phyloP scores from a whole-genome alignment of 92 coral and sea anemone genomes.

The Palythoa grandiflora region DNA sequence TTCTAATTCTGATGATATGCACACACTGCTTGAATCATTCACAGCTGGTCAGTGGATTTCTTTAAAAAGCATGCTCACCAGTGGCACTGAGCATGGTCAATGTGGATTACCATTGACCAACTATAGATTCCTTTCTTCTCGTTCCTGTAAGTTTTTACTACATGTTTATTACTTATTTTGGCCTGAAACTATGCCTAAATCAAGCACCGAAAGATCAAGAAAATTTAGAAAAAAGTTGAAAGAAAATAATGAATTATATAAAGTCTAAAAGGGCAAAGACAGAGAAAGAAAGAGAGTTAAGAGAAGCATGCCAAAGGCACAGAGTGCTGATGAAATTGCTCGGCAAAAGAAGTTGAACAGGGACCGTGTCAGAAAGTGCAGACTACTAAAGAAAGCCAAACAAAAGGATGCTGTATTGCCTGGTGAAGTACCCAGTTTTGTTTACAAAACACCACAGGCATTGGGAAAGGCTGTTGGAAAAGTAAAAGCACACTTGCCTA shows the following conservation, averaged over 20 bases:
- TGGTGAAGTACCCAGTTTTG: conserved; percentile 4
- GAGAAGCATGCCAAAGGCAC: conserved; percentile 60
- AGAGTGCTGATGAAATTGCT: conserved; percentile 48
- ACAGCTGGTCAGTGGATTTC: conserved; percentile 45
- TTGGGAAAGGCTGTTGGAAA: conserved; percentile 67
- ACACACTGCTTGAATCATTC: conserved; percentile 11
- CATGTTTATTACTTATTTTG: conserved; percentile 7
- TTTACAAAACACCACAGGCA: conserved; percentile 66
- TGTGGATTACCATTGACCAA: conserved; percentile 61
- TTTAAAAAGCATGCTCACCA: conserved; percentile 61
- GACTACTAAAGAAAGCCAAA: conserved; percentile 44
- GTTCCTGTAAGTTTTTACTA: conserved; percentile 31
- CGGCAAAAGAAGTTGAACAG: conserved; percentile 47
- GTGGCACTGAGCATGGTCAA: conserved; percentile 60
- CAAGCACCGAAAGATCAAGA: conserved; percentile 44
- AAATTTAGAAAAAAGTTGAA: conserved; percentile 46
- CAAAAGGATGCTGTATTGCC: conserved; percentile 34
- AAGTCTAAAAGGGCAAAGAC: conserved; percentile 47
- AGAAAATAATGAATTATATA: conserved; percentile 46
- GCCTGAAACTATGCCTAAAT: conserved; percentile 35
- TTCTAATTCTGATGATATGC: conserved; percentile 16
- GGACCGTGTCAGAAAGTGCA: conserved; percentile 41
- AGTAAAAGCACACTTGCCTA: conserved; percentile 71
- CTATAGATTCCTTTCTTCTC: conserved; percentile 33
- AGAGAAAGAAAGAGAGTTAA: conserved; percentile 62